These are phyloP conservation scores for Allygus modestus DNA, from an alignment of 2,888 invertebrate species.

Conservation along the genomic window DNA sequence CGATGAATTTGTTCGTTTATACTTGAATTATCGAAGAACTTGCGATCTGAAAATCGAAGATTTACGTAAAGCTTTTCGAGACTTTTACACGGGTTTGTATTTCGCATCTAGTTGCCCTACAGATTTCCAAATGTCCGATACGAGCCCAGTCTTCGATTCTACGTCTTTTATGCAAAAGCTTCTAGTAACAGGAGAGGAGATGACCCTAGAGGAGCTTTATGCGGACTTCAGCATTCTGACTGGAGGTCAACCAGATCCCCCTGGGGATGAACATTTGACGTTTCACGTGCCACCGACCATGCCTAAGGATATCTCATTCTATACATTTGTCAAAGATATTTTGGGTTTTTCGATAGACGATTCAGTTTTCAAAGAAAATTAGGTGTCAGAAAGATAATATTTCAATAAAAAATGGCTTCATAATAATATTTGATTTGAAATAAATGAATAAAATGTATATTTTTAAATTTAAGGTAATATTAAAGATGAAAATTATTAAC, in stretches of 20 bases:
- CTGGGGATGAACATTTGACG: background rate
- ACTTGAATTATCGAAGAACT: background rate
- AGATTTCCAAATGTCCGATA: background rate
- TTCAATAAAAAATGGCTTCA: too few species aligned
- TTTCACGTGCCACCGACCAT: background rate
- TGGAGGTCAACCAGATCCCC: background rate
- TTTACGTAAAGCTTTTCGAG: background rate
- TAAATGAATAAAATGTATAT: too few species aligned
- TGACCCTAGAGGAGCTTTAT: background rate
- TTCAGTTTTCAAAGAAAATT: background rate
- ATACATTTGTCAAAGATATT: constrained; percentile 12
- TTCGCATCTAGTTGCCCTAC: background rate
- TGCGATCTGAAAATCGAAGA: background rate
- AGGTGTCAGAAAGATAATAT: too few species aligned
- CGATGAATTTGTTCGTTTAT: background rate
- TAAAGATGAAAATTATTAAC: too few species aligned
- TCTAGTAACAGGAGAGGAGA: background rate
- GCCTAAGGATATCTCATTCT: constrained; percentile 1
- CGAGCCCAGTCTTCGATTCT: background rate
- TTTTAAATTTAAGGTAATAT: too few species aligned
- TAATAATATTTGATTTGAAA: too few species aligned
- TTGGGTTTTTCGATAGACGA: background rate
- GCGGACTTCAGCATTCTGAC: constrained; percentile 11
- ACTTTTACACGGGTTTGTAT: background rate
- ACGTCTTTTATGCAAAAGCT: background rate